Evolutionary conservation across 2,113 vertebrate genomes (phyloP), one percentile per base, ranked within the genome.

Genomic region (Pleuronectes platessa): DNA sequence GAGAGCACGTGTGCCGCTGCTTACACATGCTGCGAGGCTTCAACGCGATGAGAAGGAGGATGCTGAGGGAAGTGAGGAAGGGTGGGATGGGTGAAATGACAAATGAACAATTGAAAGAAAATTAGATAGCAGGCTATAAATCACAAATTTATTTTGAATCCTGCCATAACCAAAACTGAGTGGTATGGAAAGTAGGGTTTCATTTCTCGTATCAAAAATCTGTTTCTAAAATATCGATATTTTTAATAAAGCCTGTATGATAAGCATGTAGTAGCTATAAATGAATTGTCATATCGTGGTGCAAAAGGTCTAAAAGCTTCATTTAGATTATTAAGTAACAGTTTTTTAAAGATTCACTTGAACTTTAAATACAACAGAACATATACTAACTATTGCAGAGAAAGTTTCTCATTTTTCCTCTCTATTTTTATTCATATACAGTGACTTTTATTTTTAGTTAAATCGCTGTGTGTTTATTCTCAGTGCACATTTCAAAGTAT

Each of bases 1-100:
- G 87, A 89, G 87, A 90, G 86, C 88, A 93, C 78, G 82, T 89
- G 87, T 76, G 83, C 87, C 79, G 72, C 88, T 86, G 78, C 92
- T 91, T 90, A 91, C 90, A 92, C 88, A 92, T 90, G 92, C 90
- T 92, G 92, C 81, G 74, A 91, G 86, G 88, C 89, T 85, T 85
- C 75, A 60, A 77, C 65, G 69, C 81, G 60, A 72, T 69, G 87
- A 81, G 76, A 40, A 86, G 66, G 81, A 78, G 72, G 69, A 81
- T 55, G 79, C 82, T 63, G 85, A 80, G 59, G 27, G 27, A 65
- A 72, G 70, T 20, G 84, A 83, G 62, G 71, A 84, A 86, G 76
- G 79, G 85, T 74, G 78, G 59, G 55, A 70, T 62, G 75, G 56
- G 61, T 60, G 35, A 71, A 74, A 71, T 72, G 75, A 74, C 78